These are phyloP conservation scores for Euschistus heros DNA, from an alignment of 1,140 invertebrate species.

Conservation along the genomic window DNA sequence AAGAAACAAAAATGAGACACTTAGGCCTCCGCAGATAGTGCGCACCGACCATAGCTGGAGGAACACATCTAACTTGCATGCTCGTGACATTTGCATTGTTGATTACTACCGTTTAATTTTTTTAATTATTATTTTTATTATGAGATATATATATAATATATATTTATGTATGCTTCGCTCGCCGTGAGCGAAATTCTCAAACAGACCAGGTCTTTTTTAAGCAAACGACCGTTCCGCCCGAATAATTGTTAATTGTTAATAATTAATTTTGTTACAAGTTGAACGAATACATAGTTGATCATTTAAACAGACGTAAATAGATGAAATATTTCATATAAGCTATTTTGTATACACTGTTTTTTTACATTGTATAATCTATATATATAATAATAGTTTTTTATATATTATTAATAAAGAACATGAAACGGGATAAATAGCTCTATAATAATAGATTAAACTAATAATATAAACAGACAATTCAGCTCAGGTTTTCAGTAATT, in stretches of 20 bases:
- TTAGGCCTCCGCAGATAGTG: slow-evolving; percentile 4
- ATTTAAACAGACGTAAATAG: slow-evolving; percentile 15
- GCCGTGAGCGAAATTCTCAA: not conserved
- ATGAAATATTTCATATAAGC: slow-evolving; percentile 10
- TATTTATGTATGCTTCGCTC: slow-evolving; percentile 14
- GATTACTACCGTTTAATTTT: slow-evolving; percentile 1
- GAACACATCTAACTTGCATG: not conserved
- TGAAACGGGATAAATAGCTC: slow-evolving; percentile 9
- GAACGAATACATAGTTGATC: slow-evolving; percentile 14
- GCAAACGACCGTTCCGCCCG: slow-evolving; percentile 15
- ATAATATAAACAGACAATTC: slow-evolving; percentile 3
- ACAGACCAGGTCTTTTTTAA: slow-evolving; percentile 17
- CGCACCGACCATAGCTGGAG: no score
- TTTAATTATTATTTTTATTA: slow-evolving; percentile 4
- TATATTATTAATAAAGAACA: slow-evolving; percentile 8
- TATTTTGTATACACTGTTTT: slow-evolving; percentile 17
- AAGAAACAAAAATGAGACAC: no score
- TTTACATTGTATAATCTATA: slow-evolving; percentile 17
- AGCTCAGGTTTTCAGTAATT: slow-evolving; percentile 5
- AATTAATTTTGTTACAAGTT: slow-evolving; percentile 17
- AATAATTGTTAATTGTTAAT: slow-evolving; percentile 17
- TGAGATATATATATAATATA: slow-evolving; percentile 10
- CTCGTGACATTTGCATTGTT: slow-evolving; percentile 11
- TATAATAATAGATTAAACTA: slow-evolving; percentile 9
- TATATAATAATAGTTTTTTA: slow-evolving; percentile 17